Base-by-base conservation (phyloP, 1,140 invertebrate genomes). In the Pentalonia nigronervosa region DNA sequence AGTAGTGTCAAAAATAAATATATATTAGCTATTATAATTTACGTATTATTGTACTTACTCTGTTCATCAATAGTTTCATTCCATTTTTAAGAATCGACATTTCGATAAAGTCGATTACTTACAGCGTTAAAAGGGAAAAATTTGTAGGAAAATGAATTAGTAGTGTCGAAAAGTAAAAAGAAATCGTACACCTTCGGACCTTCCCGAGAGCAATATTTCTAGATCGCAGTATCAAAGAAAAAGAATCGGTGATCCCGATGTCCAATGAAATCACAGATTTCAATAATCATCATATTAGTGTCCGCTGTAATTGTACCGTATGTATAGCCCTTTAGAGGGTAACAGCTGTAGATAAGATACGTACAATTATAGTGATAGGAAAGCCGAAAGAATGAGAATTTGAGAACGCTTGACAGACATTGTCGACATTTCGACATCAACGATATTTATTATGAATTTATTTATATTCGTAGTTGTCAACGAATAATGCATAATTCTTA, bases 41-140 rank as follows among this genome's bases (percentile, higher is more conserved):
- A 67, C 23, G 50, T 9, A 67, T 48, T 14, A 30, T 45, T 14
- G 23, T 86, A 93, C 67, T 83, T 56, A 93, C 91, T 41, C 91
- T 67, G 36, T 56, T 93, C 81, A 93, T 93, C 9, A 93, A 34
- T 20, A 93, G 48, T 84, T 93, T 93, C 81, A 93, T 93, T 86
- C 91, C 91, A 84, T 93, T 93, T 93, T 93, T 93, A 53, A 93
- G 48, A 53, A 93, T 93, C 25, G 91, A 93, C 91, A 93, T 93
- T 91, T 81, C n/a, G 11, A 21, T 48, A 47, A 76, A 60, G 53
- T 20, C 30, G 45, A 91, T 83, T 47, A 45, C 41, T 48, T 30
- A 36, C 17, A n/a, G 11, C 0, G 50, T 48, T 81, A 7, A 9
- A 83, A 25, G 20, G 9, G 47, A 83, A 45, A 56, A 60, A 60